These are phyloP conservation scores for Drosophila parthenogenetica DNA, from an alignment of 2,888 invertebrate genomes.

Conservation along the genomic window DNA sequence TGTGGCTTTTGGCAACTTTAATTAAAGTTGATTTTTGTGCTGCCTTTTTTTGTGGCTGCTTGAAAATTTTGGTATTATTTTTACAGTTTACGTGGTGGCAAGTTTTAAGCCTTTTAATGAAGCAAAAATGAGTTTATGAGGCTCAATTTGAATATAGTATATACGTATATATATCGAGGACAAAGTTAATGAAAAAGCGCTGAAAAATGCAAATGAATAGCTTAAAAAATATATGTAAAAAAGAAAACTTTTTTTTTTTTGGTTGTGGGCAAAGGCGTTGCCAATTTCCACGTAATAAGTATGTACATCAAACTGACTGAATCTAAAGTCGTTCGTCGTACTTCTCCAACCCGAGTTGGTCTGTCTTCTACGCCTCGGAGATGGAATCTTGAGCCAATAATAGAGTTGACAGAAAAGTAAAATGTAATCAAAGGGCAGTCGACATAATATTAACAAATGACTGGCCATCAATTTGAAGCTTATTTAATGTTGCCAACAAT, in stretches of 20 bases:
- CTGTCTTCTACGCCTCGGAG: no score
- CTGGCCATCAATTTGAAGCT: slow-evolving; percentile 77
- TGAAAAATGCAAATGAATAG: slow-evolving; percentile 55
- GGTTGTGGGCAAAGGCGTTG: slow-evolving; percentile 6
- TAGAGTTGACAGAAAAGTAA: slow-evolving; percentile 55
- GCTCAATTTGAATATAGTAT: slow-evolving; percentile 6
- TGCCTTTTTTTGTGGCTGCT: slow-evolving; percentile 25
- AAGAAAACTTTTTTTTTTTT: slow-evolving; percentile 37
- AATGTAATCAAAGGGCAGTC: slow-evolving; percentile 72
- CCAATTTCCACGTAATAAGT: slow-evolving; percentile 45
- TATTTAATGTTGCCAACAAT: slow-evolving; percentile 73
- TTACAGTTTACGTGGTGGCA: slow-evolving; percentile 43
- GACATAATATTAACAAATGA: slow-evolving; percentile 76
- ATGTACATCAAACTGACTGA: slow-evolving; percentile 39
- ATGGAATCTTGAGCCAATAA: slow-evolving; percentile 39
- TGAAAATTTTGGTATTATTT: slow-evolving; percentile 37
- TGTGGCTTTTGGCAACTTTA: slow-evolving; percentile 17
- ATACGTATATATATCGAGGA: slow-evolving; percentile 29
- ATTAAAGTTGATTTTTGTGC: slow-evolving; percentile 35
- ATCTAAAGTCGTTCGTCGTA: slow-evolving; percentile 8
- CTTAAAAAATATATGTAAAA: slow-evolving; percentile 4
- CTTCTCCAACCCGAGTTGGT: neutral
- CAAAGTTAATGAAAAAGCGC: slow-evolving; percentile 52
- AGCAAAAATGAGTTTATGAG: slow-evolving; percentile 46
- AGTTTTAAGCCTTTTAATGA: slow-evolving; percentile 72